Base-by-base conservation (phyloP, 2,797 vertebrate species). In the Malurus leucopterus region DNA sequence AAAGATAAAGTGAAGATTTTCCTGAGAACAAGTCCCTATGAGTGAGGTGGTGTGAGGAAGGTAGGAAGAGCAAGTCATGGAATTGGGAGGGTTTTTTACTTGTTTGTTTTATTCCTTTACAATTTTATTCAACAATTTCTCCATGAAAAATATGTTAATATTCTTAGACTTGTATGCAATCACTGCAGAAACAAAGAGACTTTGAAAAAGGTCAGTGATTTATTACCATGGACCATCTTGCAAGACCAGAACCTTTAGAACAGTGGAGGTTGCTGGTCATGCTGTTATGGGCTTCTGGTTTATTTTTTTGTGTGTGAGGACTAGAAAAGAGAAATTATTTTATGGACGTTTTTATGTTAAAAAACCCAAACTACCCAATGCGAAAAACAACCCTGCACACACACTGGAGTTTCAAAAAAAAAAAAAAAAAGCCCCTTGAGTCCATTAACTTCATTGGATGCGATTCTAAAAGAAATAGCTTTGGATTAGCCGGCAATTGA, bases 401-500 rank as follows among this genome's bases (percentile, higher is more conserved):
- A 26, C 23, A 32, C 41, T 32, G 22, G 41, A 73, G 15, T 59
- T 36, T 0, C 3, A 26, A 43, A 50, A 21, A 13, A n/a, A 13
- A 15, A 7, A 4, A 15, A 55, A 40, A 50, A 47, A 61, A 67
- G 11, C 22, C 92, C 54, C 83, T 63, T 29, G 69, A 88, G 84
- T 90, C 74, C 64, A 70, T 90, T 86, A 86, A 86, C 59, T 94
- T 72, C 71, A 88, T 65, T 86, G 69, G 78, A 68, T 74, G 57
- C 40, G 81, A 76, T 89, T 82, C 55, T 91, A 54, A 78, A 86
- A 90, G 88, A 92, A 64, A 91, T 62, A 76, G 74, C 41, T 91
- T 79, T 88, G 75, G 68, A 70, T 95, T 91, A 86, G 65, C 82
- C 86, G 51, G 88, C 84, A 93, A 93, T 89, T 87, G 91, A 83